A percentile compares a stretch with the other conserved stretches of the same genome.
Evolutionary conservation across 2,113 vertebrate species (phyloP).

Genomic region (Zeus faber): DNA sequence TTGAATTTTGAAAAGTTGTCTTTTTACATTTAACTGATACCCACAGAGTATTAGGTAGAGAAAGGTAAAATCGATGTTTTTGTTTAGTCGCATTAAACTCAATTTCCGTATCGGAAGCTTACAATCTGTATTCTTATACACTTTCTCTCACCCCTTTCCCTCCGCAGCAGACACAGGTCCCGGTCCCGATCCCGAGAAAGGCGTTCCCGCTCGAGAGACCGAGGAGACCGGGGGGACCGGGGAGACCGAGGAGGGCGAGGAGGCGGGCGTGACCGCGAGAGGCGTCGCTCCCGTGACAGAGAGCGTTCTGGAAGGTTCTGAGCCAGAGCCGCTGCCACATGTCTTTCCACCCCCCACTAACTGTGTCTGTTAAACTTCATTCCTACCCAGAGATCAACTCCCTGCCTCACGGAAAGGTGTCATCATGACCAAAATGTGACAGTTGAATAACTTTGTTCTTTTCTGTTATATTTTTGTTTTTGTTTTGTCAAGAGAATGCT

Average conservation of each 20-base stretch:
- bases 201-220: slow-evolving; percentile 88
- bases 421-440: slow-evolving; percentile 47
- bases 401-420: slow-evolving; percentile 40
- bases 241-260: slow-evolving; percentile 52
- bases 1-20: too few species aligned
- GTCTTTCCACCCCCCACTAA: slow-evolving; percentile 43
- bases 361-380: slow-evolving; percentile 37
- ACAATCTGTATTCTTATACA: too few species aligned
- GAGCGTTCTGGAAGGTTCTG: slow-evolving; percentile 95
- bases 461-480: slow-evolving; percentile 2
- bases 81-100: too few species aligned
- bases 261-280: slow-evolving; percentile 82
- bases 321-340: slow-evolving; percentile 74
- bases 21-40: too few species aligned
- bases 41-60: too few species aligned
- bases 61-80: too few species aligned
- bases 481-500: slow-evolving; percentile 57
- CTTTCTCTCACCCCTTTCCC: too few species aligned
- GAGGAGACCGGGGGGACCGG: slow-evolving; percentile 45
- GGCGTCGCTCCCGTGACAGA: slow-evolving; percentile 91
- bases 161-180: slow-evolving; percentile 80
- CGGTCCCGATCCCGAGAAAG: slow-evolving; percentile 89
- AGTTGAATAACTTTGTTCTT: slow-evolving; percentile 32
- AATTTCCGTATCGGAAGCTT: too few species aligned
- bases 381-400: slow-evolving; percentile 22